These are phyloP conservation scores for Clanis bilineata DNA, from an alignment of 2,888 invertebrate species.

Conservation along the genomic window DNA sequence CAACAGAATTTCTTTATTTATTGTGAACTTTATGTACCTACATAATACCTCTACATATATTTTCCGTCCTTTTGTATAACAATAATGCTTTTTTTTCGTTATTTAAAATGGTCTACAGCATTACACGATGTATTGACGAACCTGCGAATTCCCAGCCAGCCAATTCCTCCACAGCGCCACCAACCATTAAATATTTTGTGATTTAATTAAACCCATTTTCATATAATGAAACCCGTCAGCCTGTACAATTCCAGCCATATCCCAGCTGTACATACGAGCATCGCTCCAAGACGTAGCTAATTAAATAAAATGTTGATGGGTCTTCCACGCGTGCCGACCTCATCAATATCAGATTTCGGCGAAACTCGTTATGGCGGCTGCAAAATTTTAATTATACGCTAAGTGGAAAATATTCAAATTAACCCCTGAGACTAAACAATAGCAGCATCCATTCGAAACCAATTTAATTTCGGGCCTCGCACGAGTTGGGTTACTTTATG, in stretches of 20 bases:
- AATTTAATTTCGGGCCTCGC: conserved; percentile 15
- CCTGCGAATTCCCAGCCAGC: too few relatives aligned
- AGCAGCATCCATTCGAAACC: conserved; percentile 24
- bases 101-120: too few relatives aligned
- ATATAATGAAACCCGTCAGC: background rate
- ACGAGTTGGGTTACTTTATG: background rate
- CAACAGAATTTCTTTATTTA: too few relatives aligned
- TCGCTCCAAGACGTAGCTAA: background rate
- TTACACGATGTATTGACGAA: too few relatives aligned
- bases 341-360: conserved; percentile 17
- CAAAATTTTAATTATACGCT: conserved; percentile 49
- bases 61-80: too few relatives aligned
- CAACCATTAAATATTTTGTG: too few relatives aligned
- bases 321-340: background rate
- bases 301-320: conserved; percentile 8
- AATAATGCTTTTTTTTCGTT: too few relatives aligned
- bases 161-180: too few relatives aligned
- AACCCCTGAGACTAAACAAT: conserved; percentile 42
- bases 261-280: background rate
- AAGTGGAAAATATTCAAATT: conserved; percentile 58
- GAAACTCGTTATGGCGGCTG: conserved; percentile 18
- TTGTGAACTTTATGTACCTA: too few relatives aligned
- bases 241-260: background rate
- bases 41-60: too few relatives aligned
- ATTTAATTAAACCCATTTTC: background rate